phyloP scores from a whole-genome alignment of 2,113 vertebrate species.

The Panthera tigris region DNA sequence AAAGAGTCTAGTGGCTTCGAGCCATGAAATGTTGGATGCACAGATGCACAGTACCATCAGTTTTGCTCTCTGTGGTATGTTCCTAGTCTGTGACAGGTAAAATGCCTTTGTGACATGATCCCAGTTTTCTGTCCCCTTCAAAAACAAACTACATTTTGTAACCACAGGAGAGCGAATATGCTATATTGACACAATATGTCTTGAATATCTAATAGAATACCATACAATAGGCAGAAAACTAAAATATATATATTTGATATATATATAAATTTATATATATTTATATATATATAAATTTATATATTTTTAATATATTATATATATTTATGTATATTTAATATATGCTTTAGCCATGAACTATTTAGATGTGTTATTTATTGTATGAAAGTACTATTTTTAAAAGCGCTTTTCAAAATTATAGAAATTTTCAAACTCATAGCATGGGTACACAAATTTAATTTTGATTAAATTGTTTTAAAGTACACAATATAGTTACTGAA shows the following conservation, averaged over 20 bases:
- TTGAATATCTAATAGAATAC: constrained; percentile 55
- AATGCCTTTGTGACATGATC: constrained; percentile 83
- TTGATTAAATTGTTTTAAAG: background rate
- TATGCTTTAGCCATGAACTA: background rate
- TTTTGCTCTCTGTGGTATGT: constrained; percentile 80
- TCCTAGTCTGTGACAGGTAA: constrained; percentile 84
- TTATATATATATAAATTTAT: background rate
- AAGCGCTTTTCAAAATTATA: background rate
- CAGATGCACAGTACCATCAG: constrained; percentile 85
- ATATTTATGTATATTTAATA: too few species aligned
- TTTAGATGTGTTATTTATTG: background rate
- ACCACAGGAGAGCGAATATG: constrained; percentile 66
- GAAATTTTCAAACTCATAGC: background rate
- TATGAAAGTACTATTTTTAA: background rate
- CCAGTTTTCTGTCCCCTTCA: constrained; percentile 82
- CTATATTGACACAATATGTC: constrained; percentile 71
- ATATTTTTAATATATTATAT: background rate
- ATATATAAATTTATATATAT: too few species aligned
- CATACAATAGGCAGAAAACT: background rate
- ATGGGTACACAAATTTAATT: background rate
- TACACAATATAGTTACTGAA: background rate
- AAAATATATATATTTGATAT: background rate
- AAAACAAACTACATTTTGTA: constrained; percentile 84
- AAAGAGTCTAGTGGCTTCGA: constrained; percentile 86
- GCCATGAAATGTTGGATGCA: constrained; percentile 84